Conservation (phyloP, 2,113 vertebrate species). For the Nibea coibor region DNA sequence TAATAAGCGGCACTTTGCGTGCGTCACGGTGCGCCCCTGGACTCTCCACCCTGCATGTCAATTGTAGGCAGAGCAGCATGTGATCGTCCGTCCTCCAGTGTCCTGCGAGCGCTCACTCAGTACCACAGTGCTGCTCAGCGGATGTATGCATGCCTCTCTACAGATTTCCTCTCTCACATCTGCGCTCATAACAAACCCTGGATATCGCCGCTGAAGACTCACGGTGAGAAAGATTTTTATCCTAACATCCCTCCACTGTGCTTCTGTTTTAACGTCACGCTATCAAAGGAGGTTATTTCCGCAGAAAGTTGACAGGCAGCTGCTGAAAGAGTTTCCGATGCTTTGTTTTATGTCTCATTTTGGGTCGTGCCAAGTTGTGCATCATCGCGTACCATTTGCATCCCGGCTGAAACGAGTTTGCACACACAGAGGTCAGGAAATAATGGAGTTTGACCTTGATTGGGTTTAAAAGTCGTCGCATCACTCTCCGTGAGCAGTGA, state of each 20-base stretch:
- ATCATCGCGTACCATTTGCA: neutral
- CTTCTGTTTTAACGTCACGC: neutral
- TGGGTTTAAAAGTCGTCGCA: slow-evolving; percentile 34
- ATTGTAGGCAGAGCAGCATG: slow-evolving; percentile 59
- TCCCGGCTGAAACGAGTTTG: neutral
- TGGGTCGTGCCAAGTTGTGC: neutral
- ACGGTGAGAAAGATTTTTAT: slow-evolving; percentile 56
- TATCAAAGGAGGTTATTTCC: neutral
- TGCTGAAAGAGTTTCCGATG: neutral
- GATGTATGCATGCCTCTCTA: slow-evolving; percentile 41
- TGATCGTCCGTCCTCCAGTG: slow-evolving; percentile 65
- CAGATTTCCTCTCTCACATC: neutral
- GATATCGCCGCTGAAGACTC: slow-evolving; percentile 39
- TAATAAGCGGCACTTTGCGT: slow-evolving; percentile 45
- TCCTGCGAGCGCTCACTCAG: slow-evolving; percentile 41
- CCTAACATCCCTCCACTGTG: neutral
- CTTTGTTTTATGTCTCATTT: neutral
- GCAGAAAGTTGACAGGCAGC: slow-evolving; percentile 35
- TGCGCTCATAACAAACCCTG: neutral
- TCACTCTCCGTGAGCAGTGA: neutral
- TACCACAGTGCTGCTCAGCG: slow-evolving; percentile 37
- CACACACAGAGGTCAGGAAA: slow-evolving; percentile 21
- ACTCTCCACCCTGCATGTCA: slow-evolving; percentile 66
- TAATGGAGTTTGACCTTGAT: slow-evolving; percentile 64
- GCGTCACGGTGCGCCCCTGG: slow-evolving; percentile 72